Evolutionary conservation across 2,113 vertebrate genomes (phyloP).

Genomic region (Fukomys damarensis): DNA sequence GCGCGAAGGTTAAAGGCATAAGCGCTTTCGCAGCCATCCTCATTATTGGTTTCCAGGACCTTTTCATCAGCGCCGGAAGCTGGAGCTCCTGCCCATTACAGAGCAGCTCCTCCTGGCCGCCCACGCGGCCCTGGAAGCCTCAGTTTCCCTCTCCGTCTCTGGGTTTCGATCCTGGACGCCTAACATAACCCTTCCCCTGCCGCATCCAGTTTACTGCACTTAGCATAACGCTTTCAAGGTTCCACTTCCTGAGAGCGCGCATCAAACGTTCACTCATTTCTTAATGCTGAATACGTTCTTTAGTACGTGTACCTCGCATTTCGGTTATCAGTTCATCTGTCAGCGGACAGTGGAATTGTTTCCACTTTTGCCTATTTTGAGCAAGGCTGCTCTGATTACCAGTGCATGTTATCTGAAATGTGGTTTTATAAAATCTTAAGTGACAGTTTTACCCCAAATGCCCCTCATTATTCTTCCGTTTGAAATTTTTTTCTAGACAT

Average conservation of each 20-base stretch:
- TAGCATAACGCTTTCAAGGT: neutral
- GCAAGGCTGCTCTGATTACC: neutral
- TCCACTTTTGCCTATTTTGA: neutral
- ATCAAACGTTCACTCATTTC: neutral
- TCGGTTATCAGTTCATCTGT: neutral
- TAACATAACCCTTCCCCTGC: neutral
- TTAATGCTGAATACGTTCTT: neutral
- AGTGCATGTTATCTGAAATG: neutral
- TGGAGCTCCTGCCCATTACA: neutral
- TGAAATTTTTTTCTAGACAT: neutral
- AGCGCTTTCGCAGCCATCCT: neutral
- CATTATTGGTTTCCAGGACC: neutral
- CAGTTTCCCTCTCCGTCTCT: neutral
- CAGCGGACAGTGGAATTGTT: neutral
- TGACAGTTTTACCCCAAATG: neutral
- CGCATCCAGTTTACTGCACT: neutral
- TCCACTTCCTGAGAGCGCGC: neutral
- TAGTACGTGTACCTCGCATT: neutral
- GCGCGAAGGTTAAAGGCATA: neutral
- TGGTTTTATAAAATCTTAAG: neutral
- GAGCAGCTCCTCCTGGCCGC: neutral
- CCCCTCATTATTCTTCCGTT: neutral
- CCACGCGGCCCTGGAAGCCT: neutral
- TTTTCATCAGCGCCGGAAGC: neutral
- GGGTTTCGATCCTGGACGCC: neutral